Evolutionary conservation across 2,888 invertebrate genomes (phyloP).

Genomic region (Aphodius granarius): DNA sequence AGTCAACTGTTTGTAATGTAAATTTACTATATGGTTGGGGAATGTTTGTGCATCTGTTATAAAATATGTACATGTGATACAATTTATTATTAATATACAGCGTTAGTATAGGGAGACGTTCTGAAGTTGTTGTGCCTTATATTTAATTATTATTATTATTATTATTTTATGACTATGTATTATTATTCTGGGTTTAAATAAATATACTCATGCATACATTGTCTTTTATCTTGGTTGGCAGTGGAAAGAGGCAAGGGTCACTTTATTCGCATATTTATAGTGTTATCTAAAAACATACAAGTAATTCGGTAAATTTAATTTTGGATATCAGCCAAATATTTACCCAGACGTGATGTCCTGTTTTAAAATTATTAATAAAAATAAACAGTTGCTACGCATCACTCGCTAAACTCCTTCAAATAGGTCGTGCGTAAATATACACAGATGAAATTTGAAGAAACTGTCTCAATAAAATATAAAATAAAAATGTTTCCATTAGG

Average conservation of each 20-base stretch:
- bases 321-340: not conserved
- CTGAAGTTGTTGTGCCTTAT: conserved; percentile 49
- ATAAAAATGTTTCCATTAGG: too few relatives aligned
- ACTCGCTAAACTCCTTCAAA: not conserved
- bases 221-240: not conserved
- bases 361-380: not conserved
- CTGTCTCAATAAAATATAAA: too few relatives aligned
- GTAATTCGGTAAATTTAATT: not conserved
- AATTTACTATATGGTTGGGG: conserved; percentile 22
- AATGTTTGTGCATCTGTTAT: conserved; percentile 23
- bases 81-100: not conserved
- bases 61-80: conserved; percentile 4
- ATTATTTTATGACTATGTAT: conserved; percentile 1
- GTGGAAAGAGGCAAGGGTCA: not conserved
- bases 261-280: not conserved
- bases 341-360: not conserved
- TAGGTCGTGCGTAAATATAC: not conserved
- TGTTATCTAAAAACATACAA: not conserved
- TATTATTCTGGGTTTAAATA: conserved; percentile 7
- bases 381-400: not conserved
- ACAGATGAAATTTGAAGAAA: too few relatives aligned
- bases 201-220: not conserved
- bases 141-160: conserved; percentile 4
- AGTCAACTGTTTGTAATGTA: conserved; percentile 28
- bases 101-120: conserved; percentile 27